Conservation (phyloP, 2,113 vertebrate genomes). For the Grammomys dolichurus region DNA sequence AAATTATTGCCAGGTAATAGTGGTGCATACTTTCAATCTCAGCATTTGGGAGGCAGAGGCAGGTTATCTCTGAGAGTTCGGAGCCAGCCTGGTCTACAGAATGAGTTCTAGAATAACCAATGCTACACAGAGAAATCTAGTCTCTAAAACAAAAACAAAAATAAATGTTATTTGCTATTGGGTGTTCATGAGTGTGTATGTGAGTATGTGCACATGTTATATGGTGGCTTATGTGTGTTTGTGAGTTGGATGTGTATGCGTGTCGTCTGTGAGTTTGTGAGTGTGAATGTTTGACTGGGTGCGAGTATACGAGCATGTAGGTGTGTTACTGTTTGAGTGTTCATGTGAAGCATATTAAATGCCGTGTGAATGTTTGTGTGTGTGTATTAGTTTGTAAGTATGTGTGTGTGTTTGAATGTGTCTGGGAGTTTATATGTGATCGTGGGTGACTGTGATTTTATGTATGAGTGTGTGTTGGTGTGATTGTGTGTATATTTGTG, state of each 20-base stretch:
- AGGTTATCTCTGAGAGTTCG: neutral
- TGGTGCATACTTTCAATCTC: neutral
- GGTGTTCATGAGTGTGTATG: neutral
- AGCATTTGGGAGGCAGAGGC: neutral
- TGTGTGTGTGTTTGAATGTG: neutral
- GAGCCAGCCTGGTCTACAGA: neutral
- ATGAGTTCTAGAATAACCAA: neutral
- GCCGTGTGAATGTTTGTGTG: too few species aligned
- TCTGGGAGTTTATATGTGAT: too few species aligned
- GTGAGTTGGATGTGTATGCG: neutral
- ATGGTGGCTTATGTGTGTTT: neutral
- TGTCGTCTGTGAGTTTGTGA: neutral
- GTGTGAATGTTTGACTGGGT: neutral
- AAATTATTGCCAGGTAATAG: neutral
- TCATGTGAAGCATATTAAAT: too few species aligned
- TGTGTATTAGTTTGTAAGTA: neutral
- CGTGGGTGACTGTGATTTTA: neutral
- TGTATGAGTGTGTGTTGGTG: neutral
- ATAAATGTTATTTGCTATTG: neutral
- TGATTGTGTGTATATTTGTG: neutral
- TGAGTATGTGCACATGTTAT: neutral
- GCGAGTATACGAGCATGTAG: neutral
- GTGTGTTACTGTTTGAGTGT: neutral
- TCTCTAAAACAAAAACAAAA: neutral
- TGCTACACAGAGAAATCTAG: neutral